Evolutionary conservation across 1,140 invertebrate species (phyloP).

Genomic region (Drosophila yakuba): DNA sequence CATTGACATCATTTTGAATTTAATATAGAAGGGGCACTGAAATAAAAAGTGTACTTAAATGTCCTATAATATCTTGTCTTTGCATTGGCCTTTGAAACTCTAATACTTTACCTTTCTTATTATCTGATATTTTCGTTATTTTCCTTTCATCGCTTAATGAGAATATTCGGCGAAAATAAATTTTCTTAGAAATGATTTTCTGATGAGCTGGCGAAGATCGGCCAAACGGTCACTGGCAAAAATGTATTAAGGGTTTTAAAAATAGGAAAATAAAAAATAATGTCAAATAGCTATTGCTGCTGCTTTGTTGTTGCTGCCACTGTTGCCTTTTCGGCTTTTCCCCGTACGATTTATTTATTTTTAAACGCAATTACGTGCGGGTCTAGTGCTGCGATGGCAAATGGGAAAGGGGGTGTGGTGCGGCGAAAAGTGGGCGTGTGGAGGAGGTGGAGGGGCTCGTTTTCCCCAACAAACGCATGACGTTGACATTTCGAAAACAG

Average conservation of each 20-base stretch:
- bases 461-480: constrained; percentile 25
- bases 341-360: constrained; percentile 68
- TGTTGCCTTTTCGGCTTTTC: constrained; percentile 22
- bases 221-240: constrained; percentile 31
- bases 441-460: constrained; percentile 11
- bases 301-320: constrained; percentile 16
- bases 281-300: constrained; percentile 58
- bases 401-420: background rate
- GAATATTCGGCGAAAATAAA: background rate
- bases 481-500: constrained; percentile 55
- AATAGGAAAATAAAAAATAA: constrained; percentile 66
- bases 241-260: constrained; percentile 66
- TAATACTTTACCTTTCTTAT: background rate
- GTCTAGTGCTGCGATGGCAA: background rate
- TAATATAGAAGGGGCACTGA: no score
- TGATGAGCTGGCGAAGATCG: constrained; percentile 34
- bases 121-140: background rate
- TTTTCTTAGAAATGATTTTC: constrained; percentile 15
- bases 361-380: constrained; percentile 76
- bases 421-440: background rate
- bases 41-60: no score
- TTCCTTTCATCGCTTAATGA: background rate
- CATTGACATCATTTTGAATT: no score
- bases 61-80: no score
- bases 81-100: no score